These are phyloP conservation scores for Peucedramus taeniatus DNA, from an alignment of 2,113 vertebrate genomes.

Conservation along the genomic window DNA sequence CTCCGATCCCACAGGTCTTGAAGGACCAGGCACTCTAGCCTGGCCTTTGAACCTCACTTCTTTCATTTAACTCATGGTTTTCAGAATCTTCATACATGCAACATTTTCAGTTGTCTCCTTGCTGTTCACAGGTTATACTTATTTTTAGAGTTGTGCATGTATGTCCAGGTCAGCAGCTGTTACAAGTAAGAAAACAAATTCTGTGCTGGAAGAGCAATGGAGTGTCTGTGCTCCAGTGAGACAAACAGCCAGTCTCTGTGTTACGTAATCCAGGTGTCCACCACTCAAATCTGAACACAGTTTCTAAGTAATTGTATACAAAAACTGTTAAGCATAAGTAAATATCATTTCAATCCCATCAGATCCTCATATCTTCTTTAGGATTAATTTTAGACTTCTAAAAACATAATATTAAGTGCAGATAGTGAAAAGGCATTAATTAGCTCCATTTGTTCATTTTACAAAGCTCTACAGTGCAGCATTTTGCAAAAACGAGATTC, in stretches of 20 bases:
- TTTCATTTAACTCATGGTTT: not conserved
- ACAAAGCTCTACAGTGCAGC: not conserved
- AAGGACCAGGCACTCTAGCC: not conserved
- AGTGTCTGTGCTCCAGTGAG: not conserved
- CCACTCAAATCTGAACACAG: not conserved
- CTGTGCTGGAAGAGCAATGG: not conserved
- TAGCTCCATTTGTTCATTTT: not conserved
- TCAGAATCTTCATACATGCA: not conserved
- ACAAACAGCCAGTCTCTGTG: not conserved
- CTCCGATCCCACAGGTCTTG: accelerated
- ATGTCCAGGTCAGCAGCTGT: not conserved
- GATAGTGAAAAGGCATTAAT: slow-evolving; percentile 4
- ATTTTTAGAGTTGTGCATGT: not conserved
- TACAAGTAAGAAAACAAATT: not conserved
- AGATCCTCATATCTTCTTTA: not conserved
- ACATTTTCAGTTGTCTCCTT: not conserved
- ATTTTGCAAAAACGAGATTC: not conserved
- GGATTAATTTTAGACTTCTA: not conserved
- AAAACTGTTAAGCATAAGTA: not conserved
- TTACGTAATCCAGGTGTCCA: not conserved
- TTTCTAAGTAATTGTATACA: not conserved
- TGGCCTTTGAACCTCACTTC: not conserved
- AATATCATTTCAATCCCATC: not conserved
- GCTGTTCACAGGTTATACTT: not conserved
- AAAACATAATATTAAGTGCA: not conserved